Evolutionary conservation across 2,113 vertebrate species (phyloP).

Genomic region (Solea senegalensis): DNA sequence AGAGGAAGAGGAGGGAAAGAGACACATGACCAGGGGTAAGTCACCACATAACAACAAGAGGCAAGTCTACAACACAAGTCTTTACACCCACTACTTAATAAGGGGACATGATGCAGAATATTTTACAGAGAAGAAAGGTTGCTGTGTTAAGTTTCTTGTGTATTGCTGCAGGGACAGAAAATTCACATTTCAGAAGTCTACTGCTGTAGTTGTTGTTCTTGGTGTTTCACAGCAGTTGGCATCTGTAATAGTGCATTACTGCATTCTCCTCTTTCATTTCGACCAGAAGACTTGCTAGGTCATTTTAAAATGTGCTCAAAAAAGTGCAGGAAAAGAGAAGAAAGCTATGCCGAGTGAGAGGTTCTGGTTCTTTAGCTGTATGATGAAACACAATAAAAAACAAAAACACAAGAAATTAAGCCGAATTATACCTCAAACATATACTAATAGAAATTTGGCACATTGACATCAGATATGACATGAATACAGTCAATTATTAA

Average conservation of each 20-base stretch:
- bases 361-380: slow-evolving; percentile 1
- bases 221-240: too few species aligned
- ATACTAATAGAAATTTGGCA: slow-evolving; percentile 26
- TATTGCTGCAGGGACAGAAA: background rate
- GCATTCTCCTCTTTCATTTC: too few species aligned
- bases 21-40: slow-evolving; percentile 76
- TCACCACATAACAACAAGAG: slow-evolving; percentile 40
- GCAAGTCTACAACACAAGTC: slow-evolving; percentile 15
- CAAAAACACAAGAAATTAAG: slow-evolving; percentile 28
- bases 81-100: background rate
- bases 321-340: too few species aligned
- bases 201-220: background rate
- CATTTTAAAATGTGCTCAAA: too few species aligned
- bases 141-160: background rate
- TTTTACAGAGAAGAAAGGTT: background rate
- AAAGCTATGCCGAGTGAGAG: background rate
- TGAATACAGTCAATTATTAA: background rate
- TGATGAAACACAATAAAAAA: slow-evolving; percentile 31
- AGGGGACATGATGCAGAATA: too few species aligned
- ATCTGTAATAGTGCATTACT: too few species aligned
- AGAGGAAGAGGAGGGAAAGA: slow-evolving; percentile 72
- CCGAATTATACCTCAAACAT: slow-evolving; percentile 52
- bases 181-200: background rate
- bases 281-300: too few species aligned
- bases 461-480: background rate